These are phyloP conservation scores for Phania funesta DNA, from an alignment of 2,888 invertebrate species.

Conservation along the genomic window DNA sequence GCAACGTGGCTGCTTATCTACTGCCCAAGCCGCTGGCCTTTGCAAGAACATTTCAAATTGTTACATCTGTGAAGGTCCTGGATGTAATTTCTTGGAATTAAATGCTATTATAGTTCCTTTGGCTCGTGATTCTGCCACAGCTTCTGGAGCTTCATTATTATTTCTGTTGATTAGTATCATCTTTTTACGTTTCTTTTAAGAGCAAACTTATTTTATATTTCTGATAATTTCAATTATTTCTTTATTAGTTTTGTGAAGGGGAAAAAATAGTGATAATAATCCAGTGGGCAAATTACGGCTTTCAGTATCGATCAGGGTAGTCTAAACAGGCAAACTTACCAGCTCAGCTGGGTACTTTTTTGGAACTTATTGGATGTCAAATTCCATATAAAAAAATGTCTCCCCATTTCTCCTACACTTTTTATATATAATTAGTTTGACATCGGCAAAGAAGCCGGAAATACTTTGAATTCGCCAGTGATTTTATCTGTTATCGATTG, in stretches of 20 bases:
- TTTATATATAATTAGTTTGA: too few relatives aligned
- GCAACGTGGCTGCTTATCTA: conserved; percentile 77
- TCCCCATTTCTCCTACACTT: too few relatives aligned
- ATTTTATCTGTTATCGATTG: too few relatives aligned
- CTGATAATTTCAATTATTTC: not conserved
- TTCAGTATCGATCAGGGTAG: too few relatives aligned
- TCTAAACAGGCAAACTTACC: too few relatives aligned
- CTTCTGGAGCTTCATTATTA: conserved; percentile 68
- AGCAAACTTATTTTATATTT: not conserved
- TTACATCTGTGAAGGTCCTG: conserved; percentile 76
- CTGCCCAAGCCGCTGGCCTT: conserved; percentile 72
- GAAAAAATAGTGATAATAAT: not conserved
- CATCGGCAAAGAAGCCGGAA: too few relatives aligned
- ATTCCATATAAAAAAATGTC: too few relatives aligned
- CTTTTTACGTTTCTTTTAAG: conserved; percentile 40
- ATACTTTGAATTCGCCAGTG: too few relatives aligned
- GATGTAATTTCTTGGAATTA: conserved; percentile 74
- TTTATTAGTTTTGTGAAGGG: conserved; percentile 11
- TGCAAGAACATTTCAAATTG: conserved; percentile 74
- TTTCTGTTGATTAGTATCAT: conserved; percentile 68
- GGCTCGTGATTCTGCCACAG: conserved; percentile 73
- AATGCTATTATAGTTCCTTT: conserved; percentile 72
- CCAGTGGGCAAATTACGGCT: too few relatives aligned
- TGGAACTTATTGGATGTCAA: too few relatives aligned
- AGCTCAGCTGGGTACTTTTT: too few relatives aligned